Conservation (phyloP, 1,140 invertebrate species). For the Cataglyphis hispanica region DNA sequence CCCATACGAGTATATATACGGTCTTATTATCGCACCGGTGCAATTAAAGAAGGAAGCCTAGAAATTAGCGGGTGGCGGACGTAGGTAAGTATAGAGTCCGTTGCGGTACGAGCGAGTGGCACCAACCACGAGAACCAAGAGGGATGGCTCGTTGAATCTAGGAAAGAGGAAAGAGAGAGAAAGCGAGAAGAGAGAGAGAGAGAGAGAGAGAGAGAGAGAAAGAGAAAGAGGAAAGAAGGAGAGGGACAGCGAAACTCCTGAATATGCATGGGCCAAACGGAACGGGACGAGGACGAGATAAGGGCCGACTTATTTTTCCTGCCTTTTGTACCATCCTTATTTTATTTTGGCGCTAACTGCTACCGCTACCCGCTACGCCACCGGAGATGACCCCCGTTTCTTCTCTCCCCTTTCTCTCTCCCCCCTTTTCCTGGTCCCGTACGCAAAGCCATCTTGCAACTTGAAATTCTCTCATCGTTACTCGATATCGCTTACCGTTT, state of each 20-base stretch:
- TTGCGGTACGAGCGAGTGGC: slow-evolving; percentile 69
- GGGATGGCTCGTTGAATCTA: slow-evolving; percentile 70
- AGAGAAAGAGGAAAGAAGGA: slow-evolving; percentile 59
- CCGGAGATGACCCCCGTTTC: slow-evolving; percentile 72
- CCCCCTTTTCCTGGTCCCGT: too few species aligned
- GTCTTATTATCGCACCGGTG: slow-evolving; percentile 83
- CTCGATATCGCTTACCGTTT: slow-evolving; percentile 35
- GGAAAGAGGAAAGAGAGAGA: slow-evolving; percentile 68
- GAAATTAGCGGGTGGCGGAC: slow-evolving; percentile 85
- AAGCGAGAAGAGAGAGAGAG: slow-evolving; percentile 65
- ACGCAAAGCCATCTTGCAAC: slow-evolving; percentile 7
- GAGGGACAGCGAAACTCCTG: slow-evolving; percentile 76
- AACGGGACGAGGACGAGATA: slow-evolving; percentile 82
- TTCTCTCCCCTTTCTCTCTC: neutral
- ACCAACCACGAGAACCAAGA: slow-evolving; percentile 70
- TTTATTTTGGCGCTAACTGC: slow-evolving; percentile 85
- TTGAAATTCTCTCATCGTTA: slow-evolving; percentile 54
- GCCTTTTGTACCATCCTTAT: slow-evolving; percentile 83
- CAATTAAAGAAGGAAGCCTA: slow-evolving; percentile 85
- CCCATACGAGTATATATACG: slow-evolving; percentile 45
- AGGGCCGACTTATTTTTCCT: slow-evolving; percentile 85
- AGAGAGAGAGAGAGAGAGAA: slow-evolving; percentile 71
- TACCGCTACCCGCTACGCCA: slow-evolving; percentile 69
- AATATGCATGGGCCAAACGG: slow-evolving; percentile 85
- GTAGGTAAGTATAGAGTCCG: slow-evolving; percentile 83